phyloP scores from a whole-genome alignment of 2,797 vertebrate genomes.

The Tangara arthus region DNA sequence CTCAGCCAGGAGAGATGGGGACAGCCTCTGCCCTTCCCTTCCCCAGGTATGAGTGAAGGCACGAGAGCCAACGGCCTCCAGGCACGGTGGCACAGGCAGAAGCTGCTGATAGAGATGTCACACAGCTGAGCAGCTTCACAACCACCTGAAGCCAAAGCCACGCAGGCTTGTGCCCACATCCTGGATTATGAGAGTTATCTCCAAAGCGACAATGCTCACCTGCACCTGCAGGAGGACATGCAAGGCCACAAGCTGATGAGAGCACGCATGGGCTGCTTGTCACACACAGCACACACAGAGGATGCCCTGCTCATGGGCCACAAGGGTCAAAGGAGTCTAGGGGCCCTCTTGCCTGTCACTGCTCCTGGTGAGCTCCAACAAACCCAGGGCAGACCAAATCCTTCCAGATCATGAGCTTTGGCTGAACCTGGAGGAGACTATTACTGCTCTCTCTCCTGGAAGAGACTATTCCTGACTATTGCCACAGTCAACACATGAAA shows the following conservation, averaged over 20 bases:
- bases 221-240: not conserved
- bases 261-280: not conserved
- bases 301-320: not conserved
- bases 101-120: not conserved
- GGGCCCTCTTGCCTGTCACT: not conserved
- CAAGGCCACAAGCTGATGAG: not conserved
- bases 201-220: not conserved
- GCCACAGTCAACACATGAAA: not conserved
- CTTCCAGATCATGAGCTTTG: not conserved
- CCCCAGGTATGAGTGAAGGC: accelerated
- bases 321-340: not conserved
- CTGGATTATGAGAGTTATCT: not conserved
- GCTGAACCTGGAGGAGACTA: not conserved
- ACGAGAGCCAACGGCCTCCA: not conserved
- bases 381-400: not conserved
- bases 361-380: not conserved
- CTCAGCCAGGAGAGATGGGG: not conserved
- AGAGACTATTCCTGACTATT: not conserved
- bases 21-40: not conserved
- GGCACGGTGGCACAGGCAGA: accelerated
- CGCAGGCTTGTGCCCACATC: accelerated
- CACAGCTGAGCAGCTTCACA: not conserved
- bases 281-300: not conserved
- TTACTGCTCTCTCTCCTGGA: not conserved
- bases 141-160: not conserved